A percentile compares a stretch with the other conserved stretches of the same genome.
Conservation (phyloP, 2,113 vertebrate genomes). For the Anoura caudifer region DNA sequence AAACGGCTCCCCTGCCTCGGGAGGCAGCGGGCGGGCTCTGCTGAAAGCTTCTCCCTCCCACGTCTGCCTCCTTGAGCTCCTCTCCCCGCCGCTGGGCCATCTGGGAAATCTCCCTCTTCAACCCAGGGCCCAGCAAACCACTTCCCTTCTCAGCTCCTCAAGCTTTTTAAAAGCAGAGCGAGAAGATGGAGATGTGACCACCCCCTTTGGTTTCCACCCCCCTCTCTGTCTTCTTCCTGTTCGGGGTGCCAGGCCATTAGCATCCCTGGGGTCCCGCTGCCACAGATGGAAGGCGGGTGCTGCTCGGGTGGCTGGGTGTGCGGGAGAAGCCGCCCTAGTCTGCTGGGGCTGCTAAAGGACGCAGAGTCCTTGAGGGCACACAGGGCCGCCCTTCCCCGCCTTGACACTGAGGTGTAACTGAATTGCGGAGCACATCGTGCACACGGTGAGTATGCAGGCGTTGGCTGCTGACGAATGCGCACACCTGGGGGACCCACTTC, state of each 20-base stretch:
- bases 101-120: constrained; percentile 1
- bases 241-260: not conserved
- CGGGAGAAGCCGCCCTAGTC: rapidly evolving
- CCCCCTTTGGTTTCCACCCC: not conserved
- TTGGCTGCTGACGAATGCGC: not conserved
- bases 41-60: not conserved
- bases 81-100: not conserved
- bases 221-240: not conserved
- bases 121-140: not conserved
- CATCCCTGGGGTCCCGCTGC: not conserved
- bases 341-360: not conserved
- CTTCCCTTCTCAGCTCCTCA: not conserved
- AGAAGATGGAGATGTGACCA: not conserved
- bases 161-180: constrained; percentile 24
- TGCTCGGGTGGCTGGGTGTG: not conserved
- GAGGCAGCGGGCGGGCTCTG: not conserved
- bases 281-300: rapidly evolving
- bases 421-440: not conserved
- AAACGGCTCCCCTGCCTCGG: not conserved
- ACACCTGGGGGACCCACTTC: not conserved
- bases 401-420: not conserved
- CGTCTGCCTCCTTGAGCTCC: not conserved
- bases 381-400: not conserved
- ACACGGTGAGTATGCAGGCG: rapidly evolving
- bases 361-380: not conserved